These are phyloP conservation scores for Dascillus cervinus DNA, from an alignment of 2,888 invertebrate species.

Conservation along the genomic window DNA sequence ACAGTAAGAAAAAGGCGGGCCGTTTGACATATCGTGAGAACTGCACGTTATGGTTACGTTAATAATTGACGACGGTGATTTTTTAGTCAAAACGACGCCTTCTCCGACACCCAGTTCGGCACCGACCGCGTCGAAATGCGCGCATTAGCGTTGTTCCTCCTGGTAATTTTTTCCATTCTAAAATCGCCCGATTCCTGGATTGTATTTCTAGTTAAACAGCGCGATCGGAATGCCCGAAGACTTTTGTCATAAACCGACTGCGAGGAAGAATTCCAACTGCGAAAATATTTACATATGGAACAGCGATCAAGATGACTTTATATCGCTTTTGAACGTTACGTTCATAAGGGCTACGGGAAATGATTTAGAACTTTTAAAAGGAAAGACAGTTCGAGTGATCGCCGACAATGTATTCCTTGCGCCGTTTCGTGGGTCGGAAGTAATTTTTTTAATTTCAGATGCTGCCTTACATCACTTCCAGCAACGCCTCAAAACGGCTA, in stretches of 20 bases:
- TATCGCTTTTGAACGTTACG: slow-evolving; percentile 23
- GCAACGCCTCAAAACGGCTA: slow-evolving; percentile 25
- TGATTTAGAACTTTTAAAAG: slow-evolving; percentile 24
- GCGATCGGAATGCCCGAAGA: slow-evolving; percentile 14
- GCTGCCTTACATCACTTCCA: slow-evolving; percentile 34
- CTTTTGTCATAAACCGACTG: slow-evolving; percentile 14
- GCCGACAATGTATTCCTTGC: slow-evolving; percentile 31
- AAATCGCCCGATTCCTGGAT: no score
- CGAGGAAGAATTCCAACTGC: slow-evolving; percentile 19
- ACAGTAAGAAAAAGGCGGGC: slow-evolving; percentile 9
- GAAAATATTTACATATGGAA: slow-evolving; percentile 28
- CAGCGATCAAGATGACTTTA: slow-evolving; percentile 20
- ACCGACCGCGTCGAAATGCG: slow-evolving; percentile 5
- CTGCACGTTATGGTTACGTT: slow-evolving; percentile 1
- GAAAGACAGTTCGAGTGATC: slow-evolving; percentile 30
- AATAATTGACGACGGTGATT: neutral
- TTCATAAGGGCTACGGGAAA: slow-evolving; percentile 12
- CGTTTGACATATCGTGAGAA: slow-evolving; percentile 14
- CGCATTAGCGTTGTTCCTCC: slow-evolving; percentile 5
- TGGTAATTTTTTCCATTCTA: slow-evolving; percentile 10
- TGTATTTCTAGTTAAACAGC: no score
- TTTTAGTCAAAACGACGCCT: slow-evolving; percentile 6
- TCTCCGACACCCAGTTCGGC: slow-evolving; percentile 3
- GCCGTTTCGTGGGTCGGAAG: slow-evolving; percentile 2
- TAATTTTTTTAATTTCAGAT: slow-evolving; percentile 28